These are phyloP conservation scores for Arctocebus calabarensis DNA, from an alignment of 2,797 vertebrate species.

Conservation along the genomic window DNA sequence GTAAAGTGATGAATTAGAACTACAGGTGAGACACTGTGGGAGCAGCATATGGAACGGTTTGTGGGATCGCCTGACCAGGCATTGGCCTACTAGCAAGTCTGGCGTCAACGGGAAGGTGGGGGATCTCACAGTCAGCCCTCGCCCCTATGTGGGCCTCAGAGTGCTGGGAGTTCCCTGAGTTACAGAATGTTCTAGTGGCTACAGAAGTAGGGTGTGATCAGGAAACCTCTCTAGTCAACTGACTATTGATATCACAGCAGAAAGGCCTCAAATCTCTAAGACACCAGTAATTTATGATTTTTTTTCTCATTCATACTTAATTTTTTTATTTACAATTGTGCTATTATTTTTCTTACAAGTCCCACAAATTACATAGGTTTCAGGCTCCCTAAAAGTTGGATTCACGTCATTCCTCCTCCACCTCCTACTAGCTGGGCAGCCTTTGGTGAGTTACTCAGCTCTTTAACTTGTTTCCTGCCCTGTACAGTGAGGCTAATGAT, in stretches of 20 bases:
- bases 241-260: background rate
- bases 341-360: background rate
- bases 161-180: background rate
- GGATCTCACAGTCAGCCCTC: background rate
- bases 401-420: background rate
- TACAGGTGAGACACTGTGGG: background rate
- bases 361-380: background rate
- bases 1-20: background rate
- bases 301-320: background rate
- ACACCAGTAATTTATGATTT: background rate
- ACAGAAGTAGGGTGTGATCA: background rate
- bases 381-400: background rate
- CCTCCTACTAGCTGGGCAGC: too few species aligned
- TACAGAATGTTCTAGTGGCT: background rate
- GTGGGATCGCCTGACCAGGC: background rate
- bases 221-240: background rate
- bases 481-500: background rate
- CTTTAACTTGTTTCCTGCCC: background rate
- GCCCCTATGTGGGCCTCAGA: accelerated
- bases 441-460: background rate
- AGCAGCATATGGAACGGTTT: accelerated
- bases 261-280: background rate
- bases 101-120: background rate
- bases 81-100: background rate
- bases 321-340: background rate